Percentiles rank a stretch among this genome's conserved stretches.
Evolutionary conservation across 1,140 invertebrate species (phyloP).

Genomic region (Zaprionus davidi): DNA sequence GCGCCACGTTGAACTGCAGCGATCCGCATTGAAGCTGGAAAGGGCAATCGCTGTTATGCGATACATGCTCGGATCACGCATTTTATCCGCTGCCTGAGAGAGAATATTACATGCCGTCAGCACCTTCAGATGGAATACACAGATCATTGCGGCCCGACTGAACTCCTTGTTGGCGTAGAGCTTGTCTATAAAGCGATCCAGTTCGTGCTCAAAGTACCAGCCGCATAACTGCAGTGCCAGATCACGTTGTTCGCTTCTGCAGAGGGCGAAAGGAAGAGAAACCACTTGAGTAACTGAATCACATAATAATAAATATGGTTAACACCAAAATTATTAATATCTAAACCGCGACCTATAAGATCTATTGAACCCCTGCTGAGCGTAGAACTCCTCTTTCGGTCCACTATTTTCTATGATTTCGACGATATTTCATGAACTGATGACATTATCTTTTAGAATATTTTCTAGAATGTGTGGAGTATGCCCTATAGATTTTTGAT

Average conservation of each 20-base stretch:
- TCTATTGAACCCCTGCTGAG: no score
- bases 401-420: no score
- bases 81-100: slow-evolving; percentile 87
- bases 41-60: slow-evolving; percentile 95
- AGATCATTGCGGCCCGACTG: slow-evolving; percentile 94
- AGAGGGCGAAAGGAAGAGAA: slow-evolving; percentile 25
- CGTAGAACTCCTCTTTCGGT: no score
- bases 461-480: no score
- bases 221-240: slow-evolving; percentile 93
- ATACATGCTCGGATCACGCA: slow-evolving; percentile 83
- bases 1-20: slow-evolving; percentile 91
- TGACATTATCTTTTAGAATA: no score
- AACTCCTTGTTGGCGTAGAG: slow-evolving; percentile 85
- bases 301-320: no score
- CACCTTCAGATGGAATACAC: slow-evolving; percentile 95
- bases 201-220: slow-evolving; percentile 89
- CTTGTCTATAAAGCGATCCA: slow-evolving; percentile 74
- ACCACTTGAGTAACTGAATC: not conserved
- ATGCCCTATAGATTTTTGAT: no score
- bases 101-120: slow-evolving; percentile 93
- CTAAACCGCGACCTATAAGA: no score
- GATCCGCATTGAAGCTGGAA: slow-evolving; percentile 93
- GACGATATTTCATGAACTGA: no score
- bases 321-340: no score
- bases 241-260: slow-evolving; percentile 90